Percentiles rank a stretch among this genome's conserved stretches.
Conservation (phyloP, 2,797 vertebrate genomes). For the Pseudochirops corinnae region DNA sequence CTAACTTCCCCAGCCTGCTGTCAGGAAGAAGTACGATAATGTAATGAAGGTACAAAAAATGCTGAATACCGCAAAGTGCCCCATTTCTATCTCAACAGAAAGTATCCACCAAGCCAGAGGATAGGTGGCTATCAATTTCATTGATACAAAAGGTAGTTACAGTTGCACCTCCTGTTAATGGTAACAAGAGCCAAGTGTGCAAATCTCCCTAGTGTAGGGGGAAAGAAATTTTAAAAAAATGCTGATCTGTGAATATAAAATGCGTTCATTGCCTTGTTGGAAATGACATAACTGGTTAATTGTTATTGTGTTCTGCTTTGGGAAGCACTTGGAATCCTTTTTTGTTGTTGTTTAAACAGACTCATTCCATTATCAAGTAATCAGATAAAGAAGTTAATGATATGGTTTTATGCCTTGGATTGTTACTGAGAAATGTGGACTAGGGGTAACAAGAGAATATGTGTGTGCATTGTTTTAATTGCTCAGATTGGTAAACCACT, state of each 20-base stretch:
- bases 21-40: slow-evolving; percentile 68
- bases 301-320: slow-evolving; percentile 42
- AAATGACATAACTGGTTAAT: slow-evolving; percentile 36
- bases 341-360: slow-evolving; percentile 38
- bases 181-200: slow-evolving; percentile 27
- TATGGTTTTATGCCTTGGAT: slow-evolving; percentile 10
- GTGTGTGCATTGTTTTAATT: slow-evolving; percentile 15
- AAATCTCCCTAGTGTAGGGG: slow-evolving; percentile 33
- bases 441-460: neutral
- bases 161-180: neutral
- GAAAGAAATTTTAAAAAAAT: neutral
- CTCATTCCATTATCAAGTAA: slow-evolving; percentile 32
- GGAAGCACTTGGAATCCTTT: slow-evolving; percentile 51
- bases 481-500: slow-evolving; percentile 34
- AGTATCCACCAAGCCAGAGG: slow-evolving; percentile 18
- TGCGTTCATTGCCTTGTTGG: slow-evolving; percentile 1
- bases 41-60: slow-evolving; percentile 61
- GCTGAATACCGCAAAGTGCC: slow-evolving; percentile 19
- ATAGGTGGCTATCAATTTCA: slow-evolving; percentile 51
- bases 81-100: slow-evolving; percentile 49
- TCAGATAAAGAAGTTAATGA: slow-evolving; percentile 52
- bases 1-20: slow-evolving; percentile 46
- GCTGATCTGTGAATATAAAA: slow-evolving; percentile 5
- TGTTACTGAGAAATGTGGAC: neutral
- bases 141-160: slow-evolving; percentile 16